Conservation (phyloP, 2,888 invertebrate species). For the Dinocampus coccinellae region DNA sequence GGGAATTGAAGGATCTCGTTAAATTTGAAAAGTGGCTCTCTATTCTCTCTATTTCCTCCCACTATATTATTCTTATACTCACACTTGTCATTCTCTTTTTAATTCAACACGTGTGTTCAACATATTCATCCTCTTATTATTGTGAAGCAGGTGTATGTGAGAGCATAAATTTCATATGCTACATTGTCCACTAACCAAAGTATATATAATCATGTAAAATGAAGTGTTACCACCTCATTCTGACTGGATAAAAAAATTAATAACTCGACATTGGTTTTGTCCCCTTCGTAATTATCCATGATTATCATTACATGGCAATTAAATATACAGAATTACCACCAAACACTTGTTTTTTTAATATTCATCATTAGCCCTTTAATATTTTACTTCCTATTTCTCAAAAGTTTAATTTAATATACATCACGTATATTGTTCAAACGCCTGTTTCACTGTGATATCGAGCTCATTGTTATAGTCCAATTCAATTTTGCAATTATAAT, state of each 20-base stretch:
- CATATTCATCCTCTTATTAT: neutral
- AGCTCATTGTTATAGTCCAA: neutral
- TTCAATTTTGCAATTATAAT: constrained; percentile 22
- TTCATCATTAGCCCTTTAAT: neutral
- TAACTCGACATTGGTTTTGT: neutral
- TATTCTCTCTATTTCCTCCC: constrained; percentile 4
- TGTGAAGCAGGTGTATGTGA: too few relatives aligned
- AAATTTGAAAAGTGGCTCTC: constrained; percentile 45
- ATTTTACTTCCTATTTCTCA: neutral
- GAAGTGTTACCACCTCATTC: neutral
- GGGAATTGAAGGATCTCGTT: constrained; percentile 47
- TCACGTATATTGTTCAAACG: neutral
- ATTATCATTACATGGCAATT: constrained; percentile 10
- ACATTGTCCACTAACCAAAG: neutral
- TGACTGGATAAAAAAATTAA: neutral
- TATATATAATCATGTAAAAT: neutral
- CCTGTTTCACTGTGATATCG: constrained; percentile 4
- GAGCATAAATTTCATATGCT: constrained; percentile 12
- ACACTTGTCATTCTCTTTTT: neutral
- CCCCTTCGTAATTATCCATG: neutral
- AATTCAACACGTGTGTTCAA: neutral
- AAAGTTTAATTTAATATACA: neutral
- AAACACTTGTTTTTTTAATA: neutral
- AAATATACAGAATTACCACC: constrained; percentile 1
- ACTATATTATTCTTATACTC: neutral